phyloP scores from a whole-genome alignment of 2,113 vertebrate genomes.

The Myotis brandtii region DNA sequence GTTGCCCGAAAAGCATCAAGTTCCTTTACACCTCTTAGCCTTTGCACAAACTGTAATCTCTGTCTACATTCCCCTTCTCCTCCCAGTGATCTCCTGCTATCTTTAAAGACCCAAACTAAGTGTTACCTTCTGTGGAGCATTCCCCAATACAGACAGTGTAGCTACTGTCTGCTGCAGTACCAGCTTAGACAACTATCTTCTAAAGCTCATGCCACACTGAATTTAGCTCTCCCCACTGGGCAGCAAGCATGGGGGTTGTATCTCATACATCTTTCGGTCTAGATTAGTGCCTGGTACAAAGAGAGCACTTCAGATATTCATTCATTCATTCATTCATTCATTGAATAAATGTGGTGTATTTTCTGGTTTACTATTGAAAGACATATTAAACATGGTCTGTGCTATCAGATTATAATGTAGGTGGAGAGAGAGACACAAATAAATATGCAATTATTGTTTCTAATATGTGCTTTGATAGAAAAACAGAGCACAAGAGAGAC shows the following conservation, averaged over 20 bases:
- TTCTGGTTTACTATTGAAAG: not conserved
- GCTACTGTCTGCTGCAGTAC: no score
- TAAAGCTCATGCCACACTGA: rapidly evolving
- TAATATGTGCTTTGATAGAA: not conserved
- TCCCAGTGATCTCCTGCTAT: not conserved
- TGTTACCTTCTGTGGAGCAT: not conserved
- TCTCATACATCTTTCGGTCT: not conserved
- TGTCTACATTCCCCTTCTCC: not conserved
- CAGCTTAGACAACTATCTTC: rapidly evolving
- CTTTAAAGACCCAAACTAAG: not conserved
- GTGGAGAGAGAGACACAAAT: not conserved
- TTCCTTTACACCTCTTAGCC: not conserved
- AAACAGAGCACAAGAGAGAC: not conserved
- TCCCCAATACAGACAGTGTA: not conserved
- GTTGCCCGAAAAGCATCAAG: not conserved
- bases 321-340: constrained; percentile 6
- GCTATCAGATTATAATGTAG: not conserved
- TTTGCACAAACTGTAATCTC: not conserved
- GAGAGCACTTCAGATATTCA: not conserved
- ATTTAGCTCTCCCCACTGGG: not conserved
- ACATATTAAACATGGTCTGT: not conserved
- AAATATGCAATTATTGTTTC: not conserved
- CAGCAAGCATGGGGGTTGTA: not conserved
- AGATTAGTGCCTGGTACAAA: not conserved
- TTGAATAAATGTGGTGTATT: not conserved